phyloP scores from a whole-genome alignment of 2,113 vertebrate species.

The Semnornis frantzii region DNA sequence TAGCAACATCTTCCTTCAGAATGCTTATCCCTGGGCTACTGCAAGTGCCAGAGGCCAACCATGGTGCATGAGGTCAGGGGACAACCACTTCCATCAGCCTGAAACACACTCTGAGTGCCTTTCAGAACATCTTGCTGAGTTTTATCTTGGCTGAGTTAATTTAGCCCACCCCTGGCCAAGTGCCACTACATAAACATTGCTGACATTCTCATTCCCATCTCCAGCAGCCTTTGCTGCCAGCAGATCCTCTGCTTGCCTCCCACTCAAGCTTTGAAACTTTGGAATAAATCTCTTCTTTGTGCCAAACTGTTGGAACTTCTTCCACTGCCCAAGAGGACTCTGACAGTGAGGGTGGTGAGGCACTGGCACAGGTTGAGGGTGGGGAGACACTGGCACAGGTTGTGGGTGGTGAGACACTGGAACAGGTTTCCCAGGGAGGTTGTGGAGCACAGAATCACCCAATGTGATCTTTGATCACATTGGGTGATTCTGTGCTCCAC shows the following conservation, averaged over 20 bases:
- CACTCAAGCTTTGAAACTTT: not conserved
- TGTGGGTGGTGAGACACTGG: too few species aligned
- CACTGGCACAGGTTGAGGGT: too few species aligned
- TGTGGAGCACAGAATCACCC: too few species aligned
- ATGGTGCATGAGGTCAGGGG: not conserved
- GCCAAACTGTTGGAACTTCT: not conserved
- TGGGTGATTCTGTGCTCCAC: too few species aligned
- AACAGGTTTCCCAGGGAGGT: too few species aligned
- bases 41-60: not conserved
- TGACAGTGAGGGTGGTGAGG: too few species aligned
- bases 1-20: not conserved
- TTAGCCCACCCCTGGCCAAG: not conserved
- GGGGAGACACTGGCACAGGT: too few species aligned
- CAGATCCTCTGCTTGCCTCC: not conserved
- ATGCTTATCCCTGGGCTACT: not conserved
- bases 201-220: not conserved
- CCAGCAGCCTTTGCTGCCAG: constrained; percentile 9
- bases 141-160: not conserved
- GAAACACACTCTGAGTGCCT: not conserved
- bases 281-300: not conserved
- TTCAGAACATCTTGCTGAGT: not conserved
- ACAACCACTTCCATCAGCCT: not conserved
- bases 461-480: too few species aligned
- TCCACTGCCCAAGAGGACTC: not conserved
- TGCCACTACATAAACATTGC: not conserved